Evolutionary conservation across 2,888 invertebrate genomes (phyloP), one percentile per base, ranked within the genome.

Genomic region (Allacma fusca): DNA sequence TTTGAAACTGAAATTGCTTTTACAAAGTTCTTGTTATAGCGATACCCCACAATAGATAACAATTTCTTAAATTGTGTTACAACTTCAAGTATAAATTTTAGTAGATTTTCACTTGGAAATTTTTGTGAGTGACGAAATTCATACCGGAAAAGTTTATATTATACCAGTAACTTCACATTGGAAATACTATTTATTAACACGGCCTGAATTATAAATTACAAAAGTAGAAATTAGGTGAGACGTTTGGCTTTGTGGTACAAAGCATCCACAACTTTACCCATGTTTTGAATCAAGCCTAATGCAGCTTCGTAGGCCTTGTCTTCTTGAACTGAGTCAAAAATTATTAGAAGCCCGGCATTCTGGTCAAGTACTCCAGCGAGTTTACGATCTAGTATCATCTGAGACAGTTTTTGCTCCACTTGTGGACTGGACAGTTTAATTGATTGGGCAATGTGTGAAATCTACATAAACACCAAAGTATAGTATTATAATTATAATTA

Each of bases 201-300:
- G 9, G 34, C 9, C 34, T 9, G 9, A 34, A 34, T 34, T 34
- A 34, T 34, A 7, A 7, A 7, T 34, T 34, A 34, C 34, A 50
- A 50, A 50, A 50, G 50, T 50, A 34, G 5, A 19, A 50, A 50
- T 85, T 93, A 97, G 88, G 96, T 96, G 83, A 99, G 91, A 89
- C 98, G 98, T 90, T 98, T 98, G 83, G 98, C 98, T 90, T 98
- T 98, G 90, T 97, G 96, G 89, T 98, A 99, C 85, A 99, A 91
- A 74, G 98, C 96, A 88, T 99, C 99, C 85, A 99, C 98, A 86
- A 99, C 99, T 91, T 98, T 98, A 85, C 98, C 97, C 97, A 99
- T 97, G 88, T 95, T 97, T 87, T 97, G 97, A 87, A 99, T 96
- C 80, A 97, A 97, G 87, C 97, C 97, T 86, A 99, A 89, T 77